These are phyloP conservation scores for Capitella teleta DNA, from an alignment of 1,140 invertebrate genomes.

Conservation along the genomic window DNA sequence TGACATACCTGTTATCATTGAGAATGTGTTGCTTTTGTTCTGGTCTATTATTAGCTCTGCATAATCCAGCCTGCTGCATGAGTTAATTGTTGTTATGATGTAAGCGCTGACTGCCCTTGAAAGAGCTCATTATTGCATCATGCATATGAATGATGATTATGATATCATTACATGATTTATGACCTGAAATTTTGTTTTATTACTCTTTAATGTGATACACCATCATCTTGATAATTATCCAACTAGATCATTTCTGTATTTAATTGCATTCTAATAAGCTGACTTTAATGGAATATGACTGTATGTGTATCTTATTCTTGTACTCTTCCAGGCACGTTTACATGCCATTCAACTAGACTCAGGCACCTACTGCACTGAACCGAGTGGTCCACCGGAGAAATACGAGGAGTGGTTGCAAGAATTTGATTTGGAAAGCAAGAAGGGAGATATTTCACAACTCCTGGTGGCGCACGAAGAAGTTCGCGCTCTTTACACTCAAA, in stretches of 20 bases:
- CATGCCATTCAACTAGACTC: constrained; percentile 41
- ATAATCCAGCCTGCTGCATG: no score
- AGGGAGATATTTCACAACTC: constrained; percentile 42
- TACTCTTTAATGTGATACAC: not conserved
- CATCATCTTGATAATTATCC: not conserved
- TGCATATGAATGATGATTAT: not conserved
- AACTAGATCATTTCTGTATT: constrained; percentile 2
- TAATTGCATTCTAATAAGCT: constrained; percentile 4
- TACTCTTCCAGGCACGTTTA: constrained; percentile 33
- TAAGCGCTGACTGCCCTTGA: no score
- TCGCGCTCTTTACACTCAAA: constrained; percentile 39
- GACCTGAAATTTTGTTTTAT: constrained; percentile 1
- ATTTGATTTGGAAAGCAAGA: constrained; percentile 39
- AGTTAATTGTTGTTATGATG: no score
- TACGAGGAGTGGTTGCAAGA: constrained; percentile 40
- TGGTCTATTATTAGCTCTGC: no score
- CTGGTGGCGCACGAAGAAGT: constrained; percentile 41
- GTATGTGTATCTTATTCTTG: not conserved
- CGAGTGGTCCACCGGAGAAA: constrained; percentile 32
- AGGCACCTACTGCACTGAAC: constrained; percentile 41
- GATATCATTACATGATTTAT: not conserved
- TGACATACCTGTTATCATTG: no score
- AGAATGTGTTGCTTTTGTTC: no score
- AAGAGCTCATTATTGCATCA: no score
- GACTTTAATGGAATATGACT: not conserved